Base-by-base conservation (phyloP, 1,140 invertebrate genomes). In the Thereuonema tuberculata region DNA sequence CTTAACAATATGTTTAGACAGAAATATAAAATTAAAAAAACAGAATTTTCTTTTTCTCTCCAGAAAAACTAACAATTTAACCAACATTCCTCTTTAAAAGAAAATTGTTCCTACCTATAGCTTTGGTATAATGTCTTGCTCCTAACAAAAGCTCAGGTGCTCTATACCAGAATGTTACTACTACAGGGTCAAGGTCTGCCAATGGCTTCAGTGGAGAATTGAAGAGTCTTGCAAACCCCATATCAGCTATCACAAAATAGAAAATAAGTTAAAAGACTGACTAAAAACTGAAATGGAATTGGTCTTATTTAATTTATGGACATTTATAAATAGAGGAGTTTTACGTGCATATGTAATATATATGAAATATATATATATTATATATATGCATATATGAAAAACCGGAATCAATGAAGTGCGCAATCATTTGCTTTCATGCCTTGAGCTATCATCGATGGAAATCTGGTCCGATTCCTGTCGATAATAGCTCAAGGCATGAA, bases 151-250 rank as follows among this genome's bases (percentile, higher is more conserved):
- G 75, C 78, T 99, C 96, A 1, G 95, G 95, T 14, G 95, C 95
- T 72, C 95, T 80, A 74, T 99, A 99, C 97, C 97, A 99, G 79
- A 99, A 99, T 62, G 97, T 99, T 15, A 99, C 97, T 49, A 99
- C 97, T 24, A 99, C 97, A 50, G 97, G 97, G 81, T 99, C 97
- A 61, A 99, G 78, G 77, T 97, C 93, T 23, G 93, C 93, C 31
- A 99, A 75, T 1, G 97, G 95, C 75, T 99, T 99, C 23, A 99
- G 75, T 2, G 97, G 97, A 2, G 93, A 92, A 79, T 99, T 98
- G 68, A 99, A 99, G 27, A 99, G 78, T 65, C 97, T 79, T n/a
- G 97, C 96, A 79, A 99, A 99, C 14, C 97, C 97, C 95, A 99
- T 98, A 71, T 99, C 97, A 58, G 96, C 96, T 71, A 71, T 72